Conservation (phyloP, 2,113 vertebrate genomes). For the Nibea coibor region DNA sequence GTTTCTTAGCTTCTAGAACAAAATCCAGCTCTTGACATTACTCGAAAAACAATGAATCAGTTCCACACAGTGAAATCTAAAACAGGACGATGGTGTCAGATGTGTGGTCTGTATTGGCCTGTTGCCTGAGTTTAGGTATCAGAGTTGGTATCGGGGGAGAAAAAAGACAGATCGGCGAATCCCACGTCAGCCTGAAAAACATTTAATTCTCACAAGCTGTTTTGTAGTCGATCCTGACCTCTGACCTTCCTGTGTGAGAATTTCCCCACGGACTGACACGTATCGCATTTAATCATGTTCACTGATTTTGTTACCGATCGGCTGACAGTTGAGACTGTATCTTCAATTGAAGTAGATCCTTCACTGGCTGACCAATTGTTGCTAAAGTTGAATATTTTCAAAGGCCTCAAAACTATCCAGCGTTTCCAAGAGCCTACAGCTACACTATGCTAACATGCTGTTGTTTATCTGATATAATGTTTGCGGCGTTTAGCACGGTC, state of each 20-base stretch:
- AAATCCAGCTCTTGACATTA: no score
- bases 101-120: background rate
- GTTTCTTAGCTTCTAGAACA: background rate
- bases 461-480: no score
- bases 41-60: background rate
- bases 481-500: no score
- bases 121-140: background rate
- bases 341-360: background rate
- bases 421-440: background rate
- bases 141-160: background rate
- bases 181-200: background rate
- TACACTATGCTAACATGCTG: no score
- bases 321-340: background rate
- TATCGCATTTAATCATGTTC: slow-evolving; percentile 2
- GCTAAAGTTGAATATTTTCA: background rate
- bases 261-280: background rate
- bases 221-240: background rate
- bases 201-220: background rate
- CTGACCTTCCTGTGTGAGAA: slow-evolving; percentile 9
- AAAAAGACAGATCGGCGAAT: background rate
- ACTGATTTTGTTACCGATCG: background rate
- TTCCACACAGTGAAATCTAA: background rate
- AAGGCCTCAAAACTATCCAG: background rate
- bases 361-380: no score
- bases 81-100: background rate